Evolutionary conservation across 2,797 vertebrate genomes (phyloP).

Genomic region (Sebastes ruberrimus): DNA sequence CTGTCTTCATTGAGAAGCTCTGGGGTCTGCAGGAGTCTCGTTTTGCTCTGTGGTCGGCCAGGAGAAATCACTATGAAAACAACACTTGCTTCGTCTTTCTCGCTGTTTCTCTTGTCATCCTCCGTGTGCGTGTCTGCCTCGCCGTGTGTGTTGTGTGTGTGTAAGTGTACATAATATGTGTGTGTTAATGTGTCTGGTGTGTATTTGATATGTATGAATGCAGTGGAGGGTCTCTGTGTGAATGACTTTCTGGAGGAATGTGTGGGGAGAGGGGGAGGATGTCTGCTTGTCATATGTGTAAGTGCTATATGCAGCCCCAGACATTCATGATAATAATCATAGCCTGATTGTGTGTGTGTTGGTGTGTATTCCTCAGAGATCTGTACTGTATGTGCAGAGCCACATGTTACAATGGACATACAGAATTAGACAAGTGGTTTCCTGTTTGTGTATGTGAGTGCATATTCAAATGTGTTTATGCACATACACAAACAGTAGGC

Average conservation of each 20-base stretch:
- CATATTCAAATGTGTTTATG: slow-evolving; percentile 15
- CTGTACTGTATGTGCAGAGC: slow-evolving; percentile 19
- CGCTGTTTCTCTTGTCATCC: slow-evolving; percentile 1
- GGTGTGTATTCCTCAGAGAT: slow-evolving; percentile 23
- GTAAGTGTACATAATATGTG: background rate
- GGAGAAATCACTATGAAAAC: slow-evolving; percentile 56
- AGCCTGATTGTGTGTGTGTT: slow-evolving; percentile 49
- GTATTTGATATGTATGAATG: slow-evolving; percentile 71
- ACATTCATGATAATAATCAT: slow-evolving; percentile 64
- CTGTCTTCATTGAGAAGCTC: slow-evolving; percentile 56
- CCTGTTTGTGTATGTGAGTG: slow-evolving; percentile 34
- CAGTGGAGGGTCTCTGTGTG: slow-evolving; percentile 55
- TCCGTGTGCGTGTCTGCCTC: slow-evolving; percentile 5
- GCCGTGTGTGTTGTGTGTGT: background rate
- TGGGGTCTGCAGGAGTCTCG: slow-evolving; percentile 45
- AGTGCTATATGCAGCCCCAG: slow-evolving; percentile 41
- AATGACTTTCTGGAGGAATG: slow-evolving; percentile 64
- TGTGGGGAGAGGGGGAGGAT: slow-evolving; percentile 52
- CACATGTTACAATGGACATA: slow-evolving; percentile 30
- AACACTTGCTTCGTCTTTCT: slow-evolving; percentile 36
- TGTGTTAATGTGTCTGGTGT: slow-evolving; percentile 16
- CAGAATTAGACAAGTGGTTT: slow-evolving; percentile 21
- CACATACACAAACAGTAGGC: background rate
- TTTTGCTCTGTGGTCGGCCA: slow-evolving; percentile 42
- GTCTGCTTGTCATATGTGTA: slow-evolving; percentile 67